phyloP scores from a whole-genome alignment of 2,797 vertebrate species.

The Hippopotamyrus pictus region DNA sequence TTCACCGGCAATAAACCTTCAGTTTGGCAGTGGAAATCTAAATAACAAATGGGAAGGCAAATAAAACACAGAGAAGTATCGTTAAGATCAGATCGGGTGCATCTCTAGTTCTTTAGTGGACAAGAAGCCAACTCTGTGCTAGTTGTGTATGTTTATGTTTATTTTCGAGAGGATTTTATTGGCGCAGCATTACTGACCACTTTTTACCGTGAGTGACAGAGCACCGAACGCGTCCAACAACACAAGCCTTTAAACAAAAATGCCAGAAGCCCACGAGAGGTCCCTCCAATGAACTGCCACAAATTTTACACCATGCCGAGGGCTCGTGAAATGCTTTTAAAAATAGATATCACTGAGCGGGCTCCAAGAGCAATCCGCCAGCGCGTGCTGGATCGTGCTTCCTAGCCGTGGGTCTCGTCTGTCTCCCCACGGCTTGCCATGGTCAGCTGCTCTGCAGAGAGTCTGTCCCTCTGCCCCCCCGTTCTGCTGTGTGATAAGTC shows the following conservation, averaged over 20 bases:
- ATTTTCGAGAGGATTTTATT: background rate
- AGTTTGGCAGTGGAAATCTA: background rate
- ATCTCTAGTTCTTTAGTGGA: background rate
- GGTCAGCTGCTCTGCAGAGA: background rate
- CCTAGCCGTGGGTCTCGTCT: background rate
- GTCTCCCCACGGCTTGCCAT: background rate
- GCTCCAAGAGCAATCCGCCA: background rate
- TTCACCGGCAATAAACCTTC: background rate
- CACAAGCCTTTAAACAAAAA: constrained; percentile 1
- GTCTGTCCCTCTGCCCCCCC: background rate
- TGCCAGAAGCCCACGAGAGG: background rate
- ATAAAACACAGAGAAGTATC: background rate
- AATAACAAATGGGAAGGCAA: background rate
- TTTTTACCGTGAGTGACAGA: background rate
- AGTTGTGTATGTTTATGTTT: background rate
- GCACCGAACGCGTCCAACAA: background rate
- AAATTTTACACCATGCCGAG: background rate
- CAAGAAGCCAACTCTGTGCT: background rate
- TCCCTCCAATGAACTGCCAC: background rate
- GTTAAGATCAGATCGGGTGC: background rate
- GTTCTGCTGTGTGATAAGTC: background rate
- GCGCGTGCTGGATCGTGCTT: background rate
- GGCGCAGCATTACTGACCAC: background rate
- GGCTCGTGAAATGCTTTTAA: constrained; percentile 10
- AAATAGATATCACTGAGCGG: background rate